Base-by-base conservation (phyloP, 2,113 vertebrate genomes). In the Arothron firmamentum region DNA sequence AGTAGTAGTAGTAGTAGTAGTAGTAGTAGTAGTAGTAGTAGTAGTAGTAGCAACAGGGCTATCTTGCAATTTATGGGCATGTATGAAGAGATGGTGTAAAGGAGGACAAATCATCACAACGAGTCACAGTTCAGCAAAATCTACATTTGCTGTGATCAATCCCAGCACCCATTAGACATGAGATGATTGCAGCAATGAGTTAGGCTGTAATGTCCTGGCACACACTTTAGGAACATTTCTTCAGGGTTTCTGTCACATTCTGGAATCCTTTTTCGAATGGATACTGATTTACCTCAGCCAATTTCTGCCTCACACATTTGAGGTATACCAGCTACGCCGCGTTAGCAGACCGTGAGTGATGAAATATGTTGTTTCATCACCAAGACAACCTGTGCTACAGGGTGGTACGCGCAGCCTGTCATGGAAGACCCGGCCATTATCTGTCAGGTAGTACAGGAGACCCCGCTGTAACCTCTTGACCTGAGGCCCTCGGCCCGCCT, bases 381-480 rank as follows among this genome's bases (percentile, higher is more conserved):
- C 10, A 25, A 50, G 50, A 67, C 76, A 70, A 74, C 17, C 50
- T 64, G 38, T 77, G 73, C 67, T 72, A 73, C 77, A 70, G 78
- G 77, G 61, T 25, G 50, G 62, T 74, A 65, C 72, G 50, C 67
- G 64, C 47, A 42, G 65, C 52, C 42, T 77, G 80, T 77, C 74
- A 67, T 72, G 71, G 78, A 78, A 78, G 75, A 75, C 56, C 54
- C 70, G 59, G 71, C 74, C 73, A 85, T 83, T 79, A 85, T 85
- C 80, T 83, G 72, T 57, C 67, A 58, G 77, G 58, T 60, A 54
- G 78, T 66, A 54, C 61, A 49, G 74, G 77, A 52, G 74, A 83
- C 76, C 83, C 79, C 13, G 19, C 65, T 54, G 80, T 82, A 80
- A 87, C 80, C 82, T 68, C 74, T 74, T 82, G 75, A 85, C 85